These are phyloP conservation scores for Onychostoma macrolepis DNA, from an alignment of 2,113 vertebrate species.

Conservation along the genomic window DNA sequence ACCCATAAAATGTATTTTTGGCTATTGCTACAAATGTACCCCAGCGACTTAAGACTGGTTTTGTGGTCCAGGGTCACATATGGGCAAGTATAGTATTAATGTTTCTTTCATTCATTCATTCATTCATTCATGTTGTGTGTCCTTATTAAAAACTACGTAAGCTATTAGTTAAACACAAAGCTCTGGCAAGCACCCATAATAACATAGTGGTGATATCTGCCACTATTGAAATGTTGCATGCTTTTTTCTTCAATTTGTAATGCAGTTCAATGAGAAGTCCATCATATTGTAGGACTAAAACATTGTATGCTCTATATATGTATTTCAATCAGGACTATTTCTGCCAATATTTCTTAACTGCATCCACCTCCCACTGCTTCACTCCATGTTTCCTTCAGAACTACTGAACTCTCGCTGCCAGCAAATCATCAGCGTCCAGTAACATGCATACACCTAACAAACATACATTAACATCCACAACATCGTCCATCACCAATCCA, in stretches of 20 bases:
- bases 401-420: neutral
- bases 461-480: neutral
- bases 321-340: slow-evolving; percentile 3
- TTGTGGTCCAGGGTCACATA: no score
- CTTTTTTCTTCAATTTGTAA: no score
- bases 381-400: neutral
- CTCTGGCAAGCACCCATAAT: no score
- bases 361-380: slow-evolving; percentile 11
- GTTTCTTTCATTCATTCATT: no score
- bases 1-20: no score
- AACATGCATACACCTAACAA: neutral
- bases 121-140: no score
- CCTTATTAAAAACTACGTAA: neutral
- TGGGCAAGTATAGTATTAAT: neutral
- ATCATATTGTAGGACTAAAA: no score
- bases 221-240: no score
- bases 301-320: neutral
- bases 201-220: no score
- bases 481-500: neutral
- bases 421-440: neutral
- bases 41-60: no score
- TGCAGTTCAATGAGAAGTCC: no score
- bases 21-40: no score
- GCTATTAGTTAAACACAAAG: neutral
- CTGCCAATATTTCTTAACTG: neutral